These are phyloP conservation scores for Clamator glandarius DNA, from an alignment of 2,797 vertebrate species.

Conservation along the genomic window DNA sequence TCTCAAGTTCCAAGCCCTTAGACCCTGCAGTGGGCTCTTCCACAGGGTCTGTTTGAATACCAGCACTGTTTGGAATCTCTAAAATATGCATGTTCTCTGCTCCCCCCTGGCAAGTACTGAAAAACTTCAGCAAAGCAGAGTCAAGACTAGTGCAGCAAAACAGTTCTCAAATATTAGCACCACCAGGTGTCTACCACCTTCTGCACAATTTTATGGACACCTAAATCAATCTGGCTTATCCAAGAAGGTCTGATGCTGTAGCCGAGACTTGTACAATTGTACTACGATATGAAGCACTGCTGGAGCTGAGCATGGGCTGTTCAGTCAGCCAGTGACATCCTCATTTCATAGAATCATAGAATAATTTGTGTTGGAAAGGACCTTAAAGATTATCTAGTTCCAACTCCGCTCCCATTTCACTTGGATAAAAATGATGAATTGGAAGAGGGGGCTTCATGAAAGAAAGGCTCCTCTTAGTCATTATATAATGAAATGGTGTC, in stretches of 20 bases:
- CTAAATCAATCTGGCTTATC: not conserved
- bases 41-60: not conserved
- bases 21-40: not conserved
- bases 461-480: not conserved
- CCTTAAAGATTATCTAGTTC: too few relatives aligned
- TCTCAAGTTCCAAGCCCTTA: not conserved
- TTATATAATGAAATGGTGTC: not conserved
- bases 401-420: not conserved
- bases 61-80: not conserved
- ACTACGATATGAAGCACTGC: not conserved
- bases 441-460: not conserved
- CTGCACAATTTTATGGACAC: not conserved
- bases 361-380: too few relatives aligned
- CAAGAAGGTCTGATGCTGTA: not conserved
- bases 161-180: not conserved
- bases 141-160: fast-evolving
- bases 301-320: not conserved
- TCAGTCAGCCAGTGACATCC: not conserved
- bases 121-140: not conserved
- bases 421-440: not conserved
- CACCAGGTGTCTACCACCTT: not conserved
- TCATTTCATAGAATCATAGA: not conserved
- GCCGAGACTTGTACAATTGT: not conserved
- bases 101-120: not conserved
- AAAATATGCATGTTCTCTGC: not conserved